phyloP scores from a whole-genome alignment of 2,888 invertebrate species.

The Eilema depressum region DNA sequence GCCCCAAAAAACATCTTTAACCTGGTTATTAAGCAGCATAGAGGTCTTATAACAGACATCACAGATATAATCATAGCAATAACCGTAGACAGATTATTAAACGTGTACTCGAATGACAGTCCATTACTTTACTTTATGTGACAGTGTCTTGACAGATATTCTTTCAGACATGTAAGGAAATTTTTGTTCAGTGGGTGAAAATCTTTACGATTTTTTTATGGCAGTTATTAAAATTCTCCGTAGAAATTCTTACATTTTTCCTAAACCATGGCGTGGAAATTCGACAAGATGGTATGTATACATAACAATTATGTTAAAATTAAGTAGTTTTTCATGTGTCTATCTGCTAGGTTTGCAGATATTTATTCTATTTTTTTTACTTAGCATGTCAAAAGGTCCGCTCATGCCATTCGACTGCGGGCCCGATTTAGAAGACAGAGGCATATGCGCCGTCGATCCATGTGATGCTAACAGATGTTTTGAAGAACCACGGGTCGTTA shows the following conservation, averaged over 20 bases:
- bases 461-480: constrained; percentile 68
- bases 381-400: constrained; percentile 39
- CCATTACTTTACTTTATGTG: too few species aligned
- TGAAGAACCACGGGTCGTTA: constrained; percentile 89
- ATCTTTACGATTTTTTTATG: constrained; percentile 10
- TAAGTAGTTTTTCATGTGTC: not conserved
- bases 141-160: constrained; percentile 12
- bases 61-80: not conserved
- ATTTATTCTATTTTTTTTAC: not conserved
- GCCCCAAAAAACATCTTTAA: not conserved
- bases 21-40: not conserved
- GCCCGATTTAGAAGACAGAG: constrained; percentile 71
- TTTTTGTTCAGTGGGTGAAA: constrained; percentile 12
- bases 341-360: not conserved
- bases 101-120: constrained; percentile 3
- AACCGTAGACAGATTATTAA: not conserved
- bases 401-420: constrained; percentile 63
- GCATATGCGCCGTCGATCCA: constrained; percentile 69
- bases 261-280: constrained; percentile 57
- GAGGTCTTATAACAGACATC: not conserved
- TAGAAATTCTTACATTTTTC: constrained; percentile 42
- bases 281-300: constrained; percentile 69
- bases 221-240: constrained; percentile 62
- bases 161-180: constrained; percentile 3
- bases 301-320: constrained; percentile 21